Conservation (phyloP, 2,113 vertebrate genomes). For the Dryoscopus gambensis region DNA sequence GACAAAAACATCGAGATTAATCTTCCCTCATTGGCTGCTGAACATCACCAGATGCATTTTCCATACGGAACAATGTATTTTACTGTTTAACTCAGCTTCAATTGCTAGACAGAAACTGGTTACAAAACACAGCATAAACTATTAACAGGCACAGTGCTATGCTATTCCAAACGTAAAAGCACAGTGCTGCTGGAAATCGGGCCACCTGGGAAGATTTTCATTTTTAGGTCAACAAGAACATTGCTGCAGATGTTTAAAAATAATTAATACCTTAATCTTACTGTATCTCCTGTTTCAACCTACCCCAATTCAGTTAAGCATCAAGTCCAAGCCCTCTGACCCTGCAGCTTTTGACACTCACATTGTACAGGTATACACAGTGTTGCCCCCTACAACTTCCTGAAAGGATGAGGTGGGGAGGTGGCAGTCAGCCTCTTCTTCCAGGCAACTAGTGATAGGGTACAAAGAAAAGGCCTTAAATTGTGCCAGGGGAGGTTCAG, state of each 20-base stretch:
- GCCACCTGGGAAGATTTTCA: not conserved
- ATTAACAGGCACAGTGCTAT: not conserved
- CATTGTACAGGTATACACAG: not conserved
- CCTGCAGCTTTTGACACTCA: rapidly evolving
- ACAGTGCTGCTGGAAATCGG: not conserved
- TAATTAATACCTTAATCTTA: not conserved
- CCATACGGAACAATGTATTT: not conserved
- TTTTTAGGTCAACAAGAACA: not conserved
- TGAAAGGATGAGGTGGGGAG: not conserved
- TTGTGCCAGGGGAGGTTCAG: not conserved
- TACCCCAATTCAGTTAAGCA: not conserved
- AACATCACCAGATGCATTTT: not conserved
- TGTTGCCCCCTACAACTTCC: not conserved
- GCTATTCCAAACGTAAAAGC: not conserved
- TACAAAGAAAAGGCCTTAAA: not conserved
- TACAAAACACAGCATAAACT: not conserved
- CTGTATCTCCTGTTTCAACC: not conserved
- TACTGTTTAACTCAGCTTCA: not conserved
- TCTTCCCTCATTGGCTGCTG: not conserved
- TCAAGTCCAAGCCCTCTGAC: not conserved
- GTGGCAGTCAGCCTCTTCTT: not conserved
- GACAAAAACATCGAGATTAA: not conserved
- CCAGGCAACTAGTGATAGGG: not conserved
- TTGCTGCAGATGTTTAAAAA: not conserved
- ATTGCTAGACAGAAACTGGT: not conserved